These are phyloP conservation scores for Rotaria socialis DNA, from an alignment of 2,888 invertebrate genomes.

Conservation along the genomic window DNA sequence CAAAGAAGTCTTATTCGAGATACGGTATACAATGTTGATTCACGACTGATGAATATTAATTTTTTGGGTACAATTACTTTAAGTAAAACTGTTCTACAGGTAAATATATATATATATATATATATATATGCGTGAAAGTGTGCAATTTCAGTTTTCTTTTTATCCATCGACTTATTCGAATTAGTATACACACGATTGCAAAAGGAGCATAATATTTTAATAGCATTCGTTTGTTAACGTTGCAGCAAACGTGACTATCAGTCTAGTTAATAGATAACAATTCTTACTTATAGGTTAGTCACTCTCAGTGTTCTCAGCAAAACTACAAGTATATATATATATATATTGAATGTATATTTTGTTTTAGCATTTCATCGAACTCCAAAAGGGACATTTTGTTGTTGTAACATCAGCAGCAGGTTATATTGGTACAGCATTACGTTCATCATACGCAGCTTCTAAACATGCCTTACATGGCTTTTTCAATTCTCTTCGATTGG, in stretches of 20 bases:
- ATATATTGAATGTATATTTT: neutral
- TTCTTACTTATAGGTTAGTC: too few species aligned
- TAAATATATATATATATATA: neutral
- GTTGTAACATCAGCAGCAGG: slow-evolving; percentile 74
- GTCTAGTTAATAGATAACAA: too few species aligned
- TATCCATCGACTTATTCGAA: too few species aligned
- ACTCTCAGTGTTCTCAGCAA: too few species aligned
- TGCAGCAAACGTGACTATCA: too few species aligned
- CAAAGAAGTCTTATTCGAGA: slow-evolving; percentile 72
- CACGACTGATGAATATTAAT: slow-evolving; percentile 72
- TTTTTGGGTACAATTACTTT: slow-evolving; percentile 71
- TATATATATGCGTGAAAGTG: too few species aligned
- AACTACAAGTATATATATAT: too few species aligned
- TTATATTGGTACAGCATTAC: slow-evolving; percentile 53
- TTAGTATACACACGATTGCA: too few species aligned
- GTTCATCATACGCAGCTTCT: slow-evolving; percentile 65
- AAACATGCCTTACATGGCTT: slow-evolving; percentile 79
- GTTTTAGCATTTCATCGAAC: slow-evolving; percentile 63
- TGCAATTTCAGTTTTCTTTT: too few species aligned
- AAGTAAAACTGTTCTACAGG: slow-evolving; percentile 65
- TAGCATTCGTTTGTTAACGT: too few species aligned
- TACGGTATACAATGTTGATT: slow-evolving; percentile 70
- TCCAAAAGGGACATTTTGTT: slow-evolving; percentile 68
- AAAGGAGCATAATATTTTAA: too few species aligned
- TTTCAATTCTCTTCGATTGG: slow-evolving; percentile 66